Conservation (phyloP, 2,113 vertebrate genomes). For the Strix aluco region DNA sequence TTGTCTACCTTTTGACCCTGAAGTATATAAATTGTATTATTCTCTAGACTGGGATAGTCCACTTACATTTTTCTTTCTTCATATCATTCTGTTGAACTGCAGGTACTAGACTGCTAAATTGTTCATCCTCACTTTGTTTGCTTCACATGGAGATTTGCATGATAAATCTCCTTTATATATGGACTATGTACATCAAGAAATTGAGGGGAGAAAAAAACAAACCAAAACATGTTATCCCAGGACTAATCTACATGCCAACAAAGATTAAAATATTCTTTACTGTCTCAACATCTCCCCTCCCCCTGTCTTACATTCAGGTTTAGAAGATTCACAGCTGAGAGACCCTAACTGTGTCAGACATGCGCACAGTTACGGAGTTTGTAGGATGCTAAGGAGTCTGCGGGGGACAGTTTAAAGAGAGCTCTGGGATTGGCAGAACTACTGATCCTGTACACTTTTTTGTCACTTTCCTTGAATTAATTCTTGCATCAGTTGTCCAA, state of each 20-base stretch:
- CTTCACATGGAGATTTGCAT: background rate
- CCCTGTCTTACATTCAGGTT: background rate
- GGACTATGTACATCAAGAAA: background rate
- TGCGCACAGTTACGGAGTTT: background rate
- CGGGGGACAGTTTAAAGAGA: background rate
- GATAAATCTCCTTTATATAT: background rate
- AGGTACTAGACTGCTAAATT: background rate
- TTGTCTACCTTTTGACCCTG: background rate
- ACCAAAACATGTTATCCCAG: background rate
- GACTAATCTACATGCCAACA: background rate
- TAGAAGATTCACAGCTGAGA: background rate
- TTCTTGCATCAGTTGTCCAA: background rate
- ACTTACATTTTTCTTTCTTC: background rate
- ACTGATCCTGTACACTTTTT: background rate
- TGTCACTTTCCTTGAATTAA: background rate
- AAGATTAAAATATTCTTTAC: background rate
- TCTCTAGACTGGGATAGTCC: background rate
- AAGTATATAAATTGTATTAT: background rate
- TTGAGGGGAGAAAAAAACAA: fast-evolving
- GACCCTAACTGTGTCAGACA: background rate
- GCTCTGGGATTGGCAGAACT: background rate
- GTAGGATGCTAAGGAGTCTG: background rate
- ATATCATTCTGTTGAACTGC: background rate
- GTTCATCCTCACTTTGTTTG: background rate
- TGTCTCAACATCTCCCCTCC: background rate